Conservation (phyloP, 1,140 invertebrate genomes). For the Drosophila obscura region DNA sequence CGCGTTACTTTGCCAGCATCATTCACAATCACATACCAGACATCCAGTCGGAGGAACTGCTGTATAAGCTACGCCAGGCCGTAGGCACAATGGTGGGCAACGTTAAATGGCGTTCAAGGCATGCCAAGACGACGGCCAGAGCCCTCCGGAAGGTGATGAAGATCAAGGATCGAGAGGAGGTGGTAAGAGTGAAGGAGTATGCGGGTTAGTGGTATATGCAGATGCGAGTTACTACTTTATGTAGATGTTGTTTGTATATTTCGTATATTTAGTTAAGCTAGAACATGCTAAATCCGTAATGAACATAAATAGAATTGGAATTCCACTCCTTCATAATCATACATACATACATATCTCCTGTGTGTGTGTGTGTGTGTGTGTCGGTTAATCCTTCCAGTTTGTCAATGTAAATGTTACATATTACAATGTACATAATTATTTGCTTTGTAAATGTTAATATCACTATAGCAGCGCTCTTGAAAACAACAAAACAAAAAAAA, state of each 20-base stretch:
- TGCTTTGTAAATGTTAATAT: constrained; percentile 77
- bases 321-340: constrained; percentile 27
- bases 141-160: too few species aligned
- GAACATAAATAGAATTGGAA: constrained; percentile 69
- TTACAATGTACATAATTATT: constrained; percentile 69
- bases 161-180: too few species aligned
- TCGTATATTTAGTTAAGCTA: constrained; percentile 81
- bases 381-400: constrained; percentile 11
- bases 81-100: too few species aligned
- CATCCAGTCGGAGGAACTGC: too few species aligned
- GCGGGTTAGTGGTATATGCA: neutral
- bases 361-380: constrained; percentile 18
- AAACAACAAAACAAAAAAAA: constrained; percentile 8
- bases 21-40: too few species aligned
- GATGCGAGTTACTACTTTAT: neutral
- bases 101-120: too few species aligned
- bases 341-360: neutral
- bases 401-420: constrained; percentile 34
- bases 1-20: too few species aligned
- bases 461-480: constrained; percentile 77
- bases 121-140: too few species aligned
- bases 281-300: constrained; percentile 77
- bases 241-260: constrained; percentile 66
- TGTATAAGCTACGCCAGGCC: too few species aligned
- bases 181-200: constrained; percentile 81